Evolutionary conservation across 2,888 invertebrate species (phyloP), one percentile per base, ranked within the genome.

Genomic region (Cheilosia vernalis): DNA sequence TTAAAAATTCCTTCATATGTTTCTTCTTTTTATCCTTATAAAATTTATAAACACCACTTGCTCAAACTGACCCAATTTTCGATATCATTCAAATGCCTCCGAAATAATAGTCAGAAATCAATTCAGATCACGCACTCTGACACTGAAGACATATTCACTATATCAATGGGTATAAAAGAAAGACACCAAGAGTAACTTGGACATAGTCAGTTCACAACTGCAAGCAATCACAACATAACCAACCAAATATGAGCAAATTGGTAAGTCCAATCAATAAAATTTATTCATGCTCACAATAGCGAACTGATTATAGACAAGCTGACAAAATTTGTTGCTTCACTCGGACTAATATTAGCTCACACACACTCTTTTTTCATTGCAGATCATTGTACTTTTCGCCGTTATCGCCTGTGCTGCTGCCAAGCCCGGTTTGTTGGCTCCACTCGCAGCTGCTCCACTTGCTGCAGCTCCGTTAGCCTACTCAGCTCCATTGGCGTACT

Each of bases 401-500:
- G 40, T 84, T 27, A 42, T 51, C 4, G 51, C 51, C 4, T 51
- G 24, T 21, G 51, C 51, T 24, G 51, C 51, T 51, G 51, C 51
- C 51, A 24, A 51, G 51, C 51, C 51, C 24, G 51, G 51, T 6
- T 13, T 51, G 24, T 13, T 51, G 51, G 15, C 51, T 51, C 21
- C 51, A 13, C 24, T 87, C 42, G 82, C 80, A 13, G n/a, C n/a
- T n/a, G 82, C 87, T 10, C 87, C 87, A 61, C 83, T 87, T n/a
- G 76, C 76, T n/a, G 53, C 66, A n/a, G 49, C 78, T 37, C 87
- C 87, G n/a, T 89, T 91, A 79, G 87, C 90, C 5, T 61, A 66
- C n/a, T 47, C 87, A 9, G 82, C 87, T 10, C 87, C 87, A 61
- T 85, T 87, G n/a, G 76, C 76, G 53, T 72, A 78, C 19, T 74